Percentiles rank a stretch among this genome's conserved stretches.
These are phyloP conservation scores for Pseudochirops cupreus DNA, from an alignment of 2,797 vertebrate species.

Conservation along the genomic window DNA sequence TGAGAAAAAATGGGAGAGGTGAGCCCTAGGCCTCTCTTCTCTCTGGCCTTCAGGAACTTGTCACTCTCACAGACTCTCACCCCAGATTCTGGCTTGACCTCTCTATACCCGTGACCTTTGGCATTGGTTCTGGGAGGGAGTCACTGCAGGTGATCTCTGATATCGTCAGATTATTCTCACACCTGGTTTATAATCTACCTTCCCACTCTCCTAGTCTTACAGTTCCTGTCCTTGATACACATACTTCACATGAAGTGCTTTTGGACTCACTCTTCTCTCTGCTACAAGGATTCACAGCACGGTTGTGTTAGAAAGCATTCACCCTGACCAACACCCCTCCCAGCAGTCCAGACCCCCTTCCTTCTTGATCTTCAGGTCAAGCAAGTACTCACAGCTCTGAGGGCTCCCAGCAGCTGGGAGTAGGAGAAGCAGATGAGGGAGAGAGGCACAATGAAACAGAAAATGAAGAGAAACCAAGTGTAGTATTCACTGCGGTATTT, in stretches of 20 bases:
- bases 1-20: constrained; percentile 62
- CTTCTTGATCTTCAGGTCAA: not conserved
- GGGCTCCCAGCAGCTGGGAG: constrained; percentile 85
- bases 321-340: not conserved
- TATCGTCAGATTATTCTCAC: not conserved
- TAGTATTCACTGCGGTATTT: constrained; percentile 88
- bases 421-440: constrained; percentile 88
- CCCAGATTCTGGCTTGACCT: not conserved
- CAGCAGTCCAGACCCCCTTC: not conserved
- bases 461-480: constrained; percentile 89
- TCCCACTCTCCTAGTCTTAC: not conserved
- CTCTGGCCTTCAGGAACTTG: not conserved
- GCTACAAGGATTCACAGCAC: not conserved
- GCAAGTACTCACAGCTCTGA: constrained; percentile 85
- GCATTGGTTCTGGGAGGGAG: not conserved
- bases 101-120: not conserved
- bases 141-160: not conserved
- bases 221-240: not conserved
- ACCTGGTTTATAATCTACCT: not conserved
- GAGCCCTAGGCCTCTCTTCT: not conserved
- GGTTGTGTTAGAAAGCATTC: not conserved
- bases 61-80: not conserved
- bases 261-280: not conserved
- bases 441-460: constrained; percentile 88
- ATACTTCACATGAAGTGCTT: not conserved